A percentile compares a stretch with the other conserved stretches of the same genome.
These are phyloP conservation scores for Calosoma granatense DNA, from an alignment of 1,140 invertebrate genomes.

Conservation along the genomic window DNA sequence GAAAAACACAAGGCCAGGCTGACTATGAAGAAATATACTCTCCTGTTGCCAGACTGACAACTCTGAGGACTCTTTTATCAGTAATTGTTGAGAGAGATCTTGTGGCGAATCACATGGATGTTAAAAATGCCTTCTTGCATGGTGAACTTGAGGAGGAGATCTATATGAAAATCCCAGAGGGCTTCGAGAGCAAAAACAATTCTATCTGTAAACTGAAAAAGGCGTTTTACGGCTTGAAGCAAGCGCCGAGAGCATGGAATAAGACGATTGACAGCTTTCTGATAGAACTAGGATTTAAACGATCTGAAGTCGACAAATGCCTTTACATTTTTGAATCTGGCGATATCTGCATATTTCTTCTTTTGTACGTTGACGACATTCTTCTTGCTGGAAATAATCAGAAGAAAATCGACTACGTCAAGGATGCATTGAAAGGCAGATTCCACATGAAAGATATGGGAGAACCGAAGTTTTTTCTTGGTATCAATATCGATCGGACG, in stretches of 20 bases:
- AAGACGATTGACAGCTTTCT: too few species aligned
- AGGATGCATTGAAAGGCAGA: not conserved
- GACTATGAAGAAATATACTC: constrained; percentile 34
- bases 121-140: constrained; percentile 37
- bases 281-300: too few species aligned
- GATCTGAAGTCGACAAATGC: too few species aligned
- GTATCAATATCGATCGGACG: constrained; percentile 17
- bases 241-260: too few species aligned
- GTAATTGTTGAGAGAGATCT: constrained; percentile 29
- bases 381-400: constrained; percentile 19
- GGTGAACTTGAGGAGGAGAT: constrained; percentile 33
- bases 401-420: not conserved
- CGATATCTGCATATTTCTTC: too few species aligned
- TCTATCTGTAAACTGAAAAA: too few species aligned
- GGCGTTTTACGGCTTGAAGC: too few species aligned
- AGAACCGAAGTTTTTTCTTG: not conserved
- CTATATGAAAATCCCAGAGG: constrained; percentile 36
- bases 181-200: too few species aligned
- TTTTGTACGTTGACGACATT: constrained; percentile 28
- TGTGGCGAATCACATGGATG: constrained; percentile 33
- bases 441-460: constrained; percentile 17
- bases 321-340: too few species aligned
- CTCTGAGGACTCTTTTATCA: constrained; percentile 32
- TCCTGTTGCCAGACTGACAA: constrained; percentile 27
- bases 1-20: constrained; percentile 30